phyloP scores from a whole-genome alignment of 2,888 invertebrate species.

The Xestoiulus laeticollis region DNA sequence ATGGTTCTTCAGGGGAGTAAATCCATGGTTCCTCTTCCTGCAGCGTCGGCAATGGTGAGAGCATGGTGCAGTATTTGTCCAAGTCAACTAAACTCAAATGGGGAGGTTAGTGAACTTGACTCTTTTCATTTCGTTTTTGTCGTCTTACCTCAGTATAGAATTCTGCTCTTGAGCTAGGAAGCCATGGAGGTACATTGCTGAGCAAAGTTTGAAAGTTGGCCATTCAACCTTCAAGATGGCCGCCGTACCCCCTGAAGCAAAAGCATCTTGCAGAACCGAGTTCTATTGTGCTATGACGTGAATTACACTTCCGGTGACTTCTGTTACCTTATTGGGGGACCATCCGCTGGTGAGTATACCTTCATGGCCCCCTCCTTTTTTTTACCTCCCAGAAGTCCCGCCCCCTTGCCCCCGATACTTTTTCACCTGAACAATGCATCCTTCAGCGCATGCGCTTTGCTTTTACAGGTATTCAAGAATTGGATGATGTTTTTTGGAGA shows the following conservation, averaged over 20 bases:
- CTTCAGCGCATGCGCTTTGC: background rate
- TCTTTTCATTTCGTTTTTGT: slow-evolving; percentile 13
- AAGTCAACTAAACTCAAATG: background rate
- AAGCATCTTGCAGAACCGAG: background rate
- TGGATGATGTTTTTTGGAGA: background rate
- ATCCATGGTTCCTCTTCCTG: background rate
- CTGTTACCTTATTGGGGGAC: background rate
- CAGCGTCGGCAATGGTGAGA: background rate
- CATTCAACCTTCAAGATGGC: slow-evolving; percentile 40
- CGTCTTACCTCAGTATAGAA: background rate
- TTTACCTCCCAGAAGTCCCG: background rate
- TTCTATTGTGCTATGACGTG: background rate
- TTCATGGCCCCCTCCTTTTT: background rate
- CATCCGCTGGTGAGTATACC: background rate
- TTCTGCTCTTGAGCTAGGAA: background rate
- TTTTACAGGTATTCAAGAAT: background rate
- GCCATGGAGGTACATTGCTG: background rate
- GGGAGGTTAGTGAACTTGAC: background rate
- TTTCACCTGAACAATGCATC: slow-evolving; percentile 29
- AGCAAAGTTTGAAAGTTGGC: background rate
- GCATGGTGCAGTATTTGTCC: background rate
- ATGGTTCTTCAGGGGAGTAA: background rate
- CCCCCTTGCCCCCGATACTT: slow-evolving; percentile 34
- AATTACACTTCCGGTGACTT: background rate
- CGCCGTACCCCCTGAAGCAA: slow-evolving; percentile 33